phyloP scores from a whole-genome alignment of 2,888 invertebrate genomes.

The Hyppa rectilinea region DNA sequence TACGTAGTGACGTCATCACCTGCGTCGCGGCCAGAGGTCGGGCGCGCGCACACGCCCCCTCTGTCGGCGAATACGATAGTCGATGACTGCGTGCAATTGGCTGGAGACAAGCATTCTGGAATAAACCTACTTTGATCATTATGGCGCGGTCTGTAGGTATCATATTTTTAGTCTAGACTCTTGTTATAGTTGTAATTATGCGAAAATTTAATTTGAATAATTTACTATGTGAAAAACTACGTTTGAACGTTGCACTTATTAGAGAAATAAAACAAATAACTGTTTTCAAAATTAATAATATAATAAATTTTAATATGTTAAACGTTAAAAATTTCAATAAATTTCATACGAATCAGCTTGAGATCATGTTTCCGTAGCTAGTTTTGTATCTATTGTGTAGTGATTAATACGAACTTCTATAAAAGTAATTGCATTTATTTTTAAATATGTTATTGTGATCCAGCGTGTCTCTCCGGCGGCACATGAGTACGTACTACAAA shows the following conservation, averaged over 20 bases:
- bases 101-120: neutral
- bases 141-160: too few relatives aligned
- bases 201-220: neutral
- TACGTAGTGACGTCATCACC: constrained; percentile 40
- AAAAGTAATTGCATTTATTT: constrained; percentile 39
- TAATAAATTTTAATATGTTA: constrained; percentile 75
- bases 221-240: neutral
- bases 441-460: constrained; percentile 42
- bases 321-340: constrained; percentile 78
- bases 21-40: constrained; percentile 39
- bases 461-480: constrained; percentile 18
- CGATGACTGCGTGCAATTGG: constrained; percentile 40
- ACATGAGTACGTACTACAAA: constrained; percentile 33
- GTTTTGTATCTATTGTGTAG: constrained; percentile 38
- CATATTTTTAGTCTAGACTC: too few relatives aligned
- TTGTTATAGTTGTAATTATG: too few relatives aligned
- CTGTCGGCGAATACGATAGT: constrained; percentile 27
- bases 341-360: constrained; percentile 70
- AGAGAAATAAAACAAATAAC: constrained; percentile 65
- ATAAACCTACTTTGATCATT: neutral
- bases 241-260: neutral
- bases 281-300: constrained; percentile 76
- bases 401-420: constrained; percentile 40
- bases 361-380: constrained; percentile 73
- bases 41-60: constrained; percentile 48